Base-by-base conservation (phyloP, 1,140 invertebrate species). In the Drosophila gunungcola region DNA sequence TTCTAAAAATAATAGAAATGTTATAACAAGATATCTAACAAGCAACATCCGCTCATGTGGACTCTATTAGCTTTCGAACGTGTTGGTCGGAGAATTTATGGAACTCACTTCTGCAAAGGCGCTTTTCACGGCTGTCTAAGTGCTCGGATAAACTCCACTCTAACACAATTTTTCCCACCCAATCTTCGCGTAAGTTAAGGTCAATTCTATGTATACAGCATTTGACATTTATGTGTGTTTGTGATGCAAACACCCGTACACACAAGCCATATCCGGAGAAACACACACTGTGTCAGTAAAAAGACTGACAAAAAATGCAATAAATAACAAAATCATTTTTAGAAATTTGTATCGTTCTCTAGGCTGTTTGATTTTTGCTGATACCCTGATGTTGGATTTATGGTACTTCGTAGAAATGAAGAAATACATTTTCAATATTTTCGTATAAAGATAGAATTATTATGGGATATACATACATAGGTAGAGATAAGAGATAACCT, bases 61-160 rank as follows among this genome's bases (percentile, higher is more conserved):
- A 88, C 83, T 86, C 65, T 82, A 88, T 82, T 86, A 88, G 83
- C 65, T 73, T 27, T 38, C 57, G 36, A 48, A 12, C 48, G 27
- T 58, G 21, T 48, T 54, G 27, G 6, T 65, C 11, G n/a, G 29
- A 10, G 49, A 67, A 86, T 86, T 81, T 86, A 86, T 86, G 74
- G 46, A 34, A 39, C 27, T 61, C 57, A 11, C 32, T 61, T 56
- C n/a, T 32, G 29, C 29, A 7, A 32, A 7, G 29, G 29, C 5
- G 29, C 29, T 32, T 32, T 32, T 32, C 51, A 49, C 61, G 49
- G 54, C 51, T 52, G 38, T 45, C 54, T 61, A 69, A 82, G 78
- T 79, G 78, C 69, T 75, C 12, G 38, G 45, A 57, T 49, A 58
- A 88, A 62, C 56, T 80, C 53, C 29, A 42, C 53, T 58, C 39